Percentiles rank a stretch among this genome's conserved stretches.
Evolutionary conservation across 2,797 vertebrate genomes (phyloP).

Genomic region (Valencia hispanica): DNA sequence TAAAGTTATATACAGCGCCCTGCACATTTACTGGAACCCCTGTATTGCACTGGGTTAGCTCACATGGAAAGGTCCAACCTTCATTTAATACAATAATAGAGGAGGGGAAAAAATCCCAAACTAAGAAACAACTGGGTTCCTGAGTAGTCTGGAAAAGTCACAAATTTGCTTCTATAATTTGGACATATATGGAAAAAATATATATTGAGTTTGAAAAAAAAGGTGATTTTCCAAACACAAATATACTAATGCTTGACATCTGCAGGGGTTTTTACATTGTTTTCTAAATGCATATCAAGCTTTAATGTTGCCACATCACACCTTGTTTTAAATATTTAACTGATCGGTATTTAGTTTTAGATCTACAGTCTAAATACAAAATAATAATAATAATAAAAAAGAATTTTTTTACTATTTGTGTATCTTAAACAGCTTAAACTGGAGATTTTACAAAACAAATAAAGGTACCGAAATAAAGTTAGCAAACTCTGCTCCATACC

Average conservation of each 20-base stretch:
- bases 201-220: neutral
- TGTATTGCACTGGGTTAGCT: neutral
- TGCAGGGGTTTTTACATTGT: neutral
- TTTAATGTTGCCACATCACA: neutral
- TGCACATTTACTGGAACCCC: neutral
- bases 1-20: neutral
- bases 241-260: neutral
- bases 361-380: neutral
- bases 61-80: neutral
- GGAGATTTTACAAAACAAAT: neutral
- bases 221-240: neutral
- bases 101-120: neutral
- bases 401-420: neutral
- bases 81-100: neutral
- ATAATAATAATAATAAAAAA: neutral
- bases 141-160: too few relatives aligned
- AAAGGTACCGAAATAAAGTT: neutral
- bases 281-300: neutral
- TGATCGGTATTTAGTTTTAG: neutral
- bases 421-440: neutral
- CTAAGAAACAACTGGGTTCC: neutral
- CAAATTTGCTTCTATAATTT: neutral
- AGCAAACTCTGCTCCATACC: neutral
- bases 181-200: neutral
- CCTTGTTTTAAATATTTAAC: neutral